Evolutionary conservation across 1,140 invertebrate species (phyloP), one percentile per base, ranked within the genome.

Genomic region (Oryzaephilus surinamensis): DNA sequence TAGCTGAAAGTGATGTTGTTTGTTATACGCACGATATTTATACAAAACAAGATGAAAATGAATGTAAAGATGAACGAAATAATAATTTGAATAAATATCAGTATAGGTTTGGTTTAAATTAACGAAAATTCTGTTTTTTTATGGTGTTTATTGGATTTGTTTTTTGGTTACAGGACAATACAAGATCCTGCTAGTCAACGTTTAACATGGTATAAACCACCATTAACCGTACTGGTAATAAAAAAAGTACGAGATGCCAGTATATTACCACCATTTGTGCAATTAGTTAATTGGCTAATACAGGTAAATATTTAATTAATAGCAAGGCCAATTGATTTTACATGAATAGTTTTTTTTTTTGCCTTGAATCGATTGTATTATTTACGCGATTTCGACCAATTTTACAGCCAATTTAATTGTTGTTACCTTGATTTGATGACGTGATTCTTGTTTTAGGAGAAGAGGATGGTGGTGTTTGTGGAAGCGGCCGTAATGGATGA

Each of bases 171-270:
- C 70, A 95, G 90, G 82, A 93, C 91, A 57, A 95, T 96, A 54
- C 92, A 96, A 65, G 93, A 97, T 68, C 93, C 93, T 16, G 90
- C 90, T 42, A 92, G 88, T 50, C 93, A 97, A 68, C 75, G 91
- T 50, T 66, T 97, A 48, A 95, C 87, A 8, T 97, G 94, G 94
- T 88, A 92, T 72, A 96, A 95, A 63, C 84, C 89, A 19, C 93
- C 93, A 1, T 70, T 94, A 14, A 89, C 86, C 2, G 92, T 96
- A 39, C 72, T 97, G 37, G 90, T 97, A 23, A 93, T 97, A 58
- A 96, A 96, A 63, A 97, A 97, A 62, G 83, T 93, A 17, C 78
- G 88, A 60, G 94, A 97, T 67, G 81, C 81, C 1, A 77, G 81
- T 12, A 88, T 97, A 10, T 66, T 94, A 23, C 73, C 78, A 30